A percentile compares a stretch with the other conserved stretches of the same genome.
Evolutionary conservation across 2,888 invertebrate species (phyloP).

Genomic region (Scaptomyza caliginosa): DNA sequence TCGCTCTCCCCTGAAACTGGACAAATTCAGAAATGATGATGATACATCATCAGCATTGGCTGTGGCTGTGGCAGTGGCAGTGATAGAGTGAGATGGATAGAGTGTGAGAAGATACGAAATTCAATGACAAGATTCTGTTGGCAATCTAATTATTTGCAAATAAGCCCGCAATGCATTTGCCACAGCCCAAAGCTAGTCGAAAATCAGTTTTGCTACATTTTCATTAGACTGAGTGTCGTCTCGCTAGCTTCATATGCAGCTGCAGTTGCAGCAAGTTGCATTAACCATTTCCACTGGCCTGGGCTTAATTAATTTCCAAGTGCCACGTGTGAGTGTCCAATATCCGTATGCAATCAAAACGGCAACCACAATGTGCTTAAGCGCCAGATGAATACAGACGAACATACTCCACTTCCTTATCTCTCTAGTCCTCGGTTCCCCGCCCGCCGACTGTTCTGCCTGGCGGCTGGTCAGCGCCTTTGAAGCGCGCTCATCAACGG

Average conservation of each 20-base stretch:
- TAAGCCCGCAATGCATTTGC: conserved; percentile 47
- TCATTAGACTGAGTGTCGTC: conserved; percentile 63
- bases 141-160: conserved; percentile 70
- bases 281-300: conserved; percentile 39
- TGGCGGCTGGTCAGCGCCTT: conserved; percentile 47
- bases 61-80: conserved; percentile 1
- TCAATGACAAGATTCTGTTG: conserved; percentile 40
- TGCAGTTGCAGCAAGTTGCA: conserved; percentile 14
- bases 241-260: conserved; percentile 21
- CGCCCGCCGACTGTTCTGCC: background rate
- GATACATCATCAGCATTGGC: conserved; percentile 30
- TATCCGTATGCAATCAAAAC: conserved; percentile 73
- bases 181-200: conserved; percentile 5
- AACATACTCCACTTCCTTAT: conserved; percentile 12
- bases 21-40: conserved; percentile 54
- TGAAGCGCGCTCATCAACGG: conserved; percentile 77
- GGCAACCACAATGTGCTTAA: conserved; percentile 63
- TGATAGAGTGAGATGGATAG: conserved; percentile 1
- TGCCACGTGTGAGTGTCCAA: conserved; percentile 80
- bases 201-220: conserved; percentile 47
- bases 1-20: conserved; percentile 1
- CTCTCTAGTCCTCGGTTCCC: background rate
- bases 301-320: conserved; percentile 78
- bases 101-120: background rate
- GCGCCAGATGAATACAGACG: conserved; percentile 42